Evolutionary conservation across 1,140 invertebrate species (phyloP), one percentile per base, ranked within the genome.

Genomic region (Saxidomus purpurata): DNA sequence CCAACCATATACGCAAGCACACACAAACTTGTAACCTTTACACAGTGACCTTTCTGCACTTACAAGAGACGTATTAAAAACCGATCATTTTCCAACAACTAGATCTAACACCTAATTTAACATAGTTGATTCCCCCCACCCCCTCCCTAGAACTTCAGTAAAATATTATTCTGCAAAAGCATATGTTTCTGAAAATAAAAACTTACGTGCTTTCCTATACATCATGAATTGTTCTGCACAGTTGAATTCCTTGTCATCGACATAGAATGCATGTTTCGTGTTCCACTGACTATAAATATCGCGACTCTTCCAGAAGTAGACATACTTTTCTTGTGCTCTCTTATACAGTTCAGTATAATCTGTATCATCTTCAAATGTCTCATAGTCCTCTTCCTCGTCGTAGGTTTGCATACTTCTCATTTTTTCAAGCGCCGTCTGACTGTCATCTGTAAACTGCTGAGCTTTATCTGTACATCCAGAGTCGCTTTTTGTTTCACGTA

Each of bases 171-270:
- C n/a, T n/a, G n/a, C n/a, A n/a, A n/a, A n/a, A n/a, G n/a, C n/a
- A n/a, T n/a, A n/a, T n/a, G n/a, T n/a, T n/a, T n/a, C n/a, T n/a
- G n/a, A n/a, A n/a, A n/a, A n/a, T n/a, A n/a, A n/a, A n/a, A n/a
- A 76, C 22, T 74, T 87, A 94, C 94, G 84, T 90, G 95, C 95
- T 94, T 95, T 95, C 77, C 91, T 83, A 55, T 94, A 91, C 95
- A 95, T 95, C 94, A 94, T 94, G 74, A 91, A 95, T 71, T 95
- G 94, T 77, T 95, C 94, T 38, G 94, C 91, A 92, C 93, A 94
- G 82, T 84, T 92, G 79, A 92, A 95, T 25, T 28, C 76, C 34
- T 91, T 52, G 11, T 85, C 92, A 84, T 94, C 92, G 11, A 93
- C 87, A 17, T 69, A 47, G 63, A 95, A 95, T 4, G 25, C 61